Base-by-base conservation (phyloP, 1,140 invertebrate genomes). In the Papilio glaucus region DNA sequence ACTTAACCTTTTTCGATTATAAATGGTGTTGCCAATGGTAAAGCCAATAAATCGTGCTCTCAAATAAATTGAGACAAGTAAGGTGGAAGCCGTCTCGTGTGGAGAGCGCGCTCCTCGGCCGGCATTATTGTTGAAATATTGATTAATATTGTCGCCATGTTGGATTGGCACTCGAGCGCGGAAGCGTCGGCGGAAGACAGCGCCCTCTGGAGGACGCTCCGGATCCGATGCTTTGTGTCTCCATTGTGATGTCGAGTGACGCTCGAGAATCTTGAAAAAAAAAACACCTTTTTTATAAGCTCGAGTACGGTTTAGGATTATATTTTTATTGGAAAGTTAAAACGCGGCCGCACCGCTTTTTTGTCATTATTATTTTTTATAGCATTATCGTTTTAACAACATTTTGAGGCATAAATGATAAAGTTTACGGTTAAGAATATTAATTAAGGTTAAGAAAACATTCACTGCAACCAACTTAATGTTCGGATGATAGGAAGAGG, bases 101-200 rank as follows among this genome's bases (percentile, higher is more conserved):
- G 84, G 75, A 87, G 86, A 72, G 85, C 80, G 76, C 73, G 75
- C 79, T 65, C 80, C 85, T 63, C 63, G 77, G 72, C 74, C 75
- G 77, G 79, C 78, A 85, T 85, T 92, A 80, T 92, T 92, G 89
- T 92, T 92, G 89, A 91, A 91, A 91, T 87, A 92, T 91, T 91
- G 89, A 91, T 91, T 92, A 91, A 92, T 92, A 89, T 91, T 91
- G 90, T 91, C 85, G 89, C 89, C 89, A 88, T 91, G 39, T 87
- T 90, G 83, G 82, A 87, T 87, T 81, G 84, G 73, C 86, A 70
- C 88, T 89, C 76, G 77, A 85, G 74, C 80, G 81, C 76, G 80
- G 78, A 81, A 81, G 78, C 77, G 77, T 67, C 67, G 77, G 61
- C 84, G 85, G 84, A 88, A 86, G 84, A 75, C 71, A 79, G 77